These are phyloP conservation scores for Ornithoptera alexandrae DNA, from an alignment of 2,888 invertebrate species.

Conservation along the genomic window DNA sequence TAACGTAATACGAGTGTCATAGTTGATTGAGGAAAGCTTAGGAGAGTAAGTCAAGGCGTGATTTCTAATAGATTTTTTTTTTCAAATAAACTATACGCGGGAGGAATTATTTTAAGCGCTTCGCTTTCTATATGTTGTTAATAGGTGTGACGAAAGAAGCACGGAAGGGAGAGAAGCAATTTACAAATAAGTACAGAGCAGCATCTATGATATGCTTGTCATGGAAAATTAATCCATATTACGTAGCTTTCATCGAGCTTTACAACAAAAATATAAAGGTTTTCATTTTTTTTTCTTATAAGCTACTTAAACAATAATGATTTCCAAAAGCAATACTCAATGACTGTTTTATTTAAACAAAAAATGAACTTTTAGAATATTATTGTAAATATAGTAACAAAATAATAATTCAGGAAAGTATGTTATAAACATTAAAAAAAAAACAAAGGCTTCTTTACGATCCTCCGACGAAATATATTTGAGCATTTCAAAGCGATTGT, in stretches of 20 bases:
- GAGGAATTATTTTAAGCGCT: neutral
- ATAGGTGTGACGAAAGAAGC: neutral
- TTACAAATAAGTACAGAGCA: neutral
- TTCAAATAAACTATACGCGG: neutral
- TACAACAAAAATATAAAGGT: too few species aligned
- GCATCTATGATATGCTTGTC: too few species aligned
- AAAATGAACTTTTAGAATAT: too few species aligned
- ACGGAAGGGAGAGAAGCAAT: neutral
- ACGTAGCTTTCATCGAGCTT: too few species aligned
- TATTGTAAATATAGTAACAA: too few species aligned
- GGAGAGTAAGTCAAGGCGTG: conserved; percentile 18
- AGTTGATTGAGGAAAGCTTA: conserved; percentile 42
- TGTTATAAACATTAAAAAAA: neutral
- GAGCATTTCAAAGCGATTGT: conserved; percentile 14
- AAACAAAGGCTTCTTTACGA: neutral
- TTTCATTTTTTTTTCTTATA: too few species aligned
- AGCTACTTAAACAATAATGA: too few species aligned
- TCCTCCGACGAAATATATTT: neutral
- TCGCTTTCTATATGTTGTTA: neutral
- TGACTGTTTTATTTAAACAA: too few species aligned
- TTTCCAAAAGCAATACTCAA: too few species aligned
- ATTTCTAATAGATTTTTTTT: conserved; percentile 22
- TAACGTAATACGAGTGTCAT: conserved; percentile 50
- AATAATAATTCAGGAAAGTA: neutral
- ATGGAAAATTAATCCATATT: too few species aligned